Base-by-base conservation (phyloP, 2,113 vertebrate species). In the Ceratotherium simum region DNA sequence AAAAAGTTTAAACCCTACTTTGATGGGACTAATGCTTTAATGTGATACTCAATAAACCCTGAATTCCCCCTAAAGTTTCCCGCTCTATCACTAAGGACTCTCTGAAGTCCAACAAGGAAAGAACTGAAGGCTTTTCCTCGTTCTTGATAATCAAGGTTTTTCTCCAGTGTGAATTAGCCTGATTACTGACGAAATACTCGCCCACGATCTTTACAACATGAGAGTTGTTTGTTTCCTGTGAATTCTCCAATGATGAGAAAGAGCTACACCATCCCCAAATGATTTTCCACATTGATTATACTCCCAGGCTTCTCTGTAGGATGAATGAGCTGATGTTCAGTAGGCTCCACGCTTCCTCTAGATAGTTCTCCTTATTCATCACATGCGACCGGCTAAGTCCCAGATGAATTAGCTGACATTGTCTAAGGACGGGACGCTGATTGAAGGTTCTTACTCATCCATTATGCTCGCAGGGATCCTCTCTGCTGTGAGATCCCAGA, bases 121-220 rank as follows among this genome's bases (percentile, higher is more conserved):
- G 12, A 84, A 85, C 54, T 20, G 25, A 64, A 91, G 73, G 79
- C 36, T 70, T 58, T 90, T 39, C 91, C 73, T 31, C 51, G 2
- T 16, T 46, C 62, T 29, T 58, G n/a, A 25, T 58, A 92, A 56
- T 82, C 62, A 82, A 56, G 90, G 42, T 58, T 78, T 95, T 95
- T 93, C 97, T 97, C 65, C 13, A 29, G 81, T 6, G 56, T 67
- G 87, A 90, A 95, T 85, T n/a, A 51, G 95, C 69, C 33, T 96
- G 96, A 92, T 97, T 93, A 80, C 75, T 29, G 83, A n/a, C 58
- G 81, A 12, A 88, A 48, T 20, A 6, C 62, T 33, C 90, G 46
- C 79, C 82, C 46, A 36, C 67, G 18, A 0, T 67, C 62, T 87
- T 23, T 3, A 27, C 4, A 60, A 54, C 75, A 1, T 1, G 18